Evolutionary conservation across 1,140 invertebrate species (phyloP), one percentile per base, ranked within the genome.

Genomic region (Heterodera carotae): DNA sequence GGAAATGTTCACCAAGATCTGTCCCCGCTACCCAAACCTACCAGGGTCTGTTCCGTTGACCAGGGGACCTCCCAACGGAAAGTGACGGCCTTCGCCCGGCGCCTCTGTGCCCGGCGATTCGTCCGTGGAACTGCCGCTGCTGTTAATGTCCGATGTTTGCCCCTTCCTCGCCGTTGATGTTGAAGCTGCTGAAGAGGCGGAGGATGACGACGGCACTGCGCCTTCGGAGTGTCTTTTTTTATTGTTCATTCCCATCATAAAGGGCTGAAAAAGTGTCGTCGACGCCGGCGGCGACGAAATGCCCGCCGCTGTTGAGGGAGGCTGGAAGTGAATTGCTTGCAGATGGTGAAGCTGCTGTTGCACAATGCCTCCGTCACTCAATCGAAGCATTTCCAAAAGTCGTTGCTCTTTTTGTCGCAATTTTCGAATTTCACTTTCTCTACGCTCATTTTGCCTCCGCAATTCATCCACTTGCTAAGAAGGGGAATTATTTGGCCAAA

Each of bases 391-490:
- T n/a, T 66, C 62, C 62, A 66, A 34, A 66, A 66, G 62, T 66
- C 62, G 62, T 4, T 29, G 29, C 62, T 66, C 62, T 12, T 34
- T 66, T 34, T 66, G n/a, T n/a, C 62, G 62, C 62, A 66, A 15
- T 34, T 66, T 34, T n/a, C 33, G 62, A 12, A 66, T 34, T 34
- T 66, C 29, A 34, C 25, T 29, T n/a, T 71, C 48, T 2, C 43
- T 10, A 22, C 81, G 78, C 2, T 48, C 79, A 82, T 77, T 82
- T 27, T 81, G 60, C 53, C 60, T 64, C 25, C 43, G 80, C 69
- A 79, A 59, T 29, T 39, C 66, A 27, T 79, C 79, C n/a, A 79
- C 78, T 78, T 79, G 80, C 76, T 78, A 18, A 5, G 34, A 78
- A 80, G 8, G 60, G 60, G 60, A 31, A 62, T 0, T 7, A 62